Conservation (phyloP, 2,113 vertebrate species). For the Conger conger region DNA sequence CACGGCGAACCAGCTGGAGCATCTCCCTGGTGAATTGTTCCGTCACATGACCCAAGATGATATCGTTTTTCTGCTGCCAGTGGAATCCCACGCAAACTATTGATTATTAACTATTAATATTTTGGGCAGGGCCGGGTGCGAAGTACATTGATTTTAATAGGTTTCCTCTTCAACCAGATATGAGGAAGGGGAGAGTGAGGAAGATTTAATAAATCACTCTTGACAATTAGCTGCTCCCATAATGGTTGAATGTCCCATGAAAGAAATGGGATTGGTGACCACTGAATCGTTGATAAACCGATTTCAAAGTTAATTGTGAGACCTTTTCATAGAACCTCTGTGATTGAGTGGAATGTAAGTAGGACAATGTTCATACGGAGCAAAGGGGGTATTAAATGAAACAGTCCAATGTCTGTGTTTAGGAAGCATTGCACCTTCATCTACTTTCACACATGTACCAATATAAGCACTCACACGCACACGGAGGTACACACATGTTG, state of each 20-base stretch:
- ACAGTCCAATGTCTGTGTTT: background rate
- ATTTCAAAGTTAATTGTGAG: background rate
- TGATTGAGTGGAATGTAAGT: background rate
- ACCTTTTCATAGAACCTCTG: background rate
- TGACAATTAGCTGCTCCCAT: background rate
- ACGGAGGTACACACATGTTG: background rate
- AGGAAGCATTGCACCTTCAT: background rate
- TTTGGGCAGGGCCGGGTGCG: background rate
- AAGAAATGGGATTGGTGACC: background rate
- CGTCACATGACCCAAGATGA: constrained; percentile 48
- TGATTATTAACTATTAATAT: constrained; percentile 4
- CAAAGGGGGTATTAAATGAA: background rate
- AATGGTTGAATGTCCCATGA: background rate
- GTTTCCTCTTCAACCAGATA: background rate
- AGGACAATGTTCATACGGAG: background rate
- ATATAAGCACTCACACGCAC: background rate
- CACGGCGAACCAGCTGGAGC: constrained; percentile 49
- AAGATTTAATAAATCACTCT: background rate
- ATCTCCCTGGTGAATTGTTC: constrained; percentile 53
- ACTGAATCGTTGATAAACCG: background rate
- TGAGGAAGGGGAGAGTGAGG: background rate
- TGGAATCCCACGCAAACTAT: background rate
- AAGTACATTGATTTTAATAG: background rate
- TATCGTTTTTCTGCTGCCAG: background rate
- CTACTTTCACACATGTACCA: background rate